Conservation (phyloP, 2,113 vertebrate species). For the Raphicerus campestris region DNA sequence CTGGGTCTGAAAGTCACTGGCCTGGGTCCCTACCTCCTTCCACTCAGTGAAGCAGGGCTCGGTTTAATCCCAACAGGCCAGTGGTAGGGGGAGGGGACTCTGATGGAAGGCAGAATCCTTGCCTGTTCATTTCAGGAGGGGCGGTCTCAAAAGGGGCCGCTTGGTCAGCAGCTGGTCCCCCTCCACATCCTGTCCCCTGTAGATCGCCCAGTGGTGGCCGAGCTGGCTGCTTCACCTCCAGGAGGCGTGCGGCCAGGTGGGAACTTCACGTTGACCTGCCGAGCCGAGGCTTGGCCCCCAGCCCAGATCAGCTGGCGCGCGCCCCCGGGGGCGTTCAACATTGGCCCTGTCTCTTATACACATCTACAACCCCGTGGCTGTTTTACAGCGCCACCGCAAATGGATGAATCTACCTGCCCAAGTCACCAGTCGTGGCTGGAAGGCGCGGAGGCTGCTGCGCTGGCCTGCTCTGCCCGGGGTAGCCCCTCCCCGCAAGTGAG, state of each 20-base stretch:
- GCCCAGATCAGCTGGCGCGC: conserved; percentile 72
- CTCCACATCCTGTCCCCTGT: background rate
- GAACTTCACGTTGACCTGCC: conserved; percentile 72
- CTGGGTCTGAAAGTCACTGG: background rate
- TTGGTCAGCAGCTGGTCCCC: background rate
- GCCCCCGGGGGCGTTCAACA: conserved; percentile 65
- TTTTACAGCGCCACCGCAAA: conserved; percentile 67
- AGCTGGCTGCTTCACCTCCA: conserved; percentile 58
- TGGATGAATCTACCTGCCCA: conserved; percentile 72
- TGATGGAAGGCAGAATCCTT: background rate
- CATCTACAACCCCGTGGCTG: conserved; percentile 2
- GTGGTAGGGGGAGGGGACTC: too few relatives aligned
- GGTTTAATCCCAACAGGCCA: background rate
- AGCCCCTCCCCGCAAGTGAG: conserved; percentile 57
- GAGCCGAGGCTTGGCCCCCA: conserved; percentile 68
- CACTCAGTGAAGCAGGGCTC: background rate
- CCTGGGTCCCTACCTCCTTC: background rate
- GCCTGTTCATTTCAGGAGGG: background rate
- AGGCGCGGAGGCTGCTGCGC: background rate
- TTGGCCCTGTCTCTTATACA: too few relatives aligned
- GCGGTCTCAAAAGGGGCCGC: too few relatives aligned
- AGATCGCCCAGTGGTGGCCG: conserved; percentile 70
- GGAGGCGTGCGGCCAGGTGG: conserved; percentile 61
- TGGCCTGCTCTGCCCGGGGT: conserved; percentile 64
- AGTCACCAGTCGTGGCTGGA: conserved; percentile 72